Percentiles rank a stretch among this genome's conserved stretches.
These are phyloP conservation scores for Dinoponera quadriceps DNA, from an alignment of 1,140 invertebrate species.

Conservation along the genomic window DNA sequence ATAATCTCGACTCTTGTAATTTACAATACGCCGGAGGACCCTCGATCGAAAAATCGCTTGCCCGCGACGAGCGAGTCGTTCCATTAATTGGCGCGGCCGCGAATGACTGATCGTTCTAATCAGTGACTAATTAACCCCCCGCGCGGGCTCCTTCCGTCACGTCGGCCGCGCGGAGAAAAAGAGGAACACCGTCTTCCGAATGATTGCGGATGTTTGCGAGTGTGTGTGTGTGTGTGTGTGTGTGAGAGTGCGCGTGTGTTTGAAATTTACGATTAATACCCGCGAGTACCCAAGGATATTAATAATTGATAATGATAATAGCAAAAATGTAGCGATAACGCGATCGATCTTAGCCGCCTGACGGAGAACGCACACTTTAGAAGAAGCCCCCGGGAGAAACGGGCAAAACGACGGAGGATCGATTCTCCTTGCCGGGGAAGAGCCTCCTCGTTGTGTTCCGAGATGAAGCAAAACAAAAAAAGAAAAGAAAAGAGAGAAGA, in stretches of 20 bases:
- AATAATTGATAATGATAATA: neutral
- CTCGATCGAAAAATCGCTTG: slow-evolving; percentile 53
- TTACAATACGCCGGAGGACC: slow-evolving; percentile 57
- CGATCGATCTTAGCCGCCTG: slow-evolving; percentile 34
- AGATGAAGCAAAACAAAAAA: neutral
- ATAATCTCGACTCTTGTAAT: slow-evolving; percentile 56
- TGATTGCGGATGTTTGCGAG: too few species aligned
- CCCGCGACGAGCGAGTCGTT: slow-evolving; percentile 9
- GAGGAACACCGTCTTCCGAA: too few species aligned
- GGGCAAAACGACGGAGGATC: slow-evolving; percentile 3
- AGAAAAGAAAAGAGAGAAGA: too few species aligned
- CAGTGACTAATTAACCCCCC: slow-evolving; percentile 34
- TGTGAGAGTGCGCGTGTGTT: too few species aligned
- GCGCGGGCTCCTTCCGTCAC: neutral
- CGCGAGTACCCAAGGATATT: neutral
- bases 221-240: too few species aligned
- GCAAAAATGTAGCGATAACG: neutral
- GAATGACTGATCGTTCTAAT: slow-evolving; percentile 53
- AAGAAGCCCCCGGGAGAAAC: slow-evolving; percentile 18
- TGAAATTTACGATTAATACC: slow-evolving; percentile 11
- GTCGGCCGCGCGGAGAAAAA: neutral
- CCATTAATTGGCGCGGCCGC: slow-evolving; percentile 55
- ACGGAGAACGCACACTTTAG: slow-evolving; percentile 27
- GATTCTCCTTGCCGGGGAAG: slow-evolving; percentile 18
- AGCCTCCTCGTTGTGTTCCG: neutral